Evolutionary conservation across 2,888 invertebrate species (phyloP).

Genomic region (Gerris lacustris): DNA sequence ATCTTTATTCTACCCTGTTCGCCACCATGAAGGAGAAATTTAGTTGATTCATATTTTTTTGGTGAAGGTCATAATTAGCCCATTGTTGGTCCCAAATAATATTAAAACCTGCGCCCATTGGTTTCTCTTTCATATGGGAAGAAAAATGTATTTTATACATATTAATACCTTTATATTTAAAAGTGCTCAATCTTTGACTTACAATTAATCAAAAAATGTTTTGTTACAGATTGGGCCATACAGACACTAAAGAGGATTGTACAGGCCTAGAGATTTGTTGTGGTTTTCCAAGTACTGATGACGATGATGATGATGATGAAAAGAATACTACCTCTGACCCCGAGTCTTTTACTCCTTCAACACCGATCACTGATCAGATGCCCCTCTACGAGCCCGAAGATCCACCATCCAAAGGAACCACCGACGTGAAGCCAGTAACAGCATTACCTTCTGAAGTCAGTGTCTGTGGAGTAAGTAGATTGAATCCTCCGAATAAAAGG

Average conservation of each 20-base stretch:
- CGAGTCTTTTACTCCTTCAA: neutral
- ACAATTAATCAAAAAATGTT: no score
- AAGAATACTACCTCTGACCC: neutral
- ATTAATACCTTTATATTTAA: no score
- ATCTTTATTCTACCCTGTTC: no score
- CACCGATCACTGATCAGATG: neutral
- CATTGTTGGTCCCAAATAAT: no score
- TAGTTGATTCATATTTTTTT: no score
- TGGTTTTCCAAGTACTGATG: neutral
- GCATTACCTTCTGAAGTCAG: neutral
- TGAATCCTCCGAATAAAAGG: neutral
- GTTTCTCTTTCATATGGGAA: no score
- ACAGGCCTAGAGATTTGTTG: neutral
- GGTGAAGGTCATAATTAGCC: no score
- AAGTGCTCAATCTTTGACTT: no score
- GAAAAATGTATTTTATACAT: no score
- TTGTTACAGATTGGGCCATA: no score
- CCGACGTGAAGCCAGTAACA: neutral
- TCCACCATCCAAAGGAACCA: neutral
- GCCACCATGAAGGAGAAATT: no score
- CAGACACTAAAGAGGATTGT: neutral
- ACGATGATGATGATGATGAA: neutral
- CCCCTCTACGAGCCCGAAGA: neutral
- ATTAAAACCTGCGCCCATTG: no score
- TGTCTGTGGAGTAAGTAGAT: neutral